Conservation (phyloP, 1,140 invertebrate genomes). For the Matsumurasca onukii region DNA sequence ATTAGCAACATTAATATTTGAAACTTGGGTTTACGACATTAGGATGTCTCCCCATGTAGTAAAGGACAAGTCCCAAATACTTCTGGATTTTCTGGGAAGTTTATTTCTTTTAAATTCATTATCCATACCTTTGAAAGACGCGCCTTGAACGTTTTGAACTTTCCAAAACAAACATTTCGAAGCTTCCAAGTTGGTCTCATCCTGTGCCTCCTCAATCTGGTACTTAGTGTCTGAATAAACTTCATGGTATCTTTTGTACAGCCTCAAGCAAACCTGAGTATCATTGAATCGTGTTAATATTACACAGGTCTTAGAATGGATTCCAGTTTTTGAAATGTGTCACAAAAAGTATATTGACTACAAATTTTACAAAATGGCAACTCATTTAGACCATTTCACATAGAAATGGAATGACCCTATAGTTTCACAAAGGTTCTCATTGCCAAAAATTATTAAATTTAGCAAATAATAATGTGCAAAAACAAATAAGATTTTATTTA, state of each 20-base stretch:
- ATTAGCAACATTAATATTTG: too few species aligned
- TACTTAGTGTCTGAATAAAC: constrained; percentile 64
- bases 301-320: not conserved
- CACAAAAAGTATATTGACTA: not conserved
- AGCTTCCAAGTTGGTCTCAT: constrained; percentile 74
- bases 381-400: not conserved
- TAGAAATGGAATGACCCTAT: too few species aligned
- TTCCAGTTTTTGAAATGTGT: not conserved
- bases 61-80: too few species aligned
- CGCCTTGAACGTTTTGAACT: constrained; percentile 77
- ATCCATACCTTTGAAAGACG: constrained; percentile 71
- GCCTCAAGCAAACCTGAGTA: constrained; percentile 62
- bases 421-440: too few species aligned
- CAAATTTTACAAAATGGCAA: too few species aligned
- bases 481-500: not conserved
- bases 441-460: too few species aligned
- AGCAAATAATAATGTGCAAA: too few species aligned
- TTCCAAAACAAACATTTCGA: constrained; percentile 87
- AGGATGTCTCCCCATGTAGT: too few species aligned
- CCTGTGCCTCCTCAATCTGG: constrained; percentile 58
- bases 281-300: too few species aligned
- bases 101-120: too few species aligned
- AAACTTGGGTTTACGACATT: too few species aligned
- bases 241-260: constrained; percentile 64
- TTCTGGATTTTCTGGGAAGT: too few species aligned